phyloP scores from a whole-genome alignment of 2,888 invertebrate genomes.

The Penaeus monodon region DNA sequence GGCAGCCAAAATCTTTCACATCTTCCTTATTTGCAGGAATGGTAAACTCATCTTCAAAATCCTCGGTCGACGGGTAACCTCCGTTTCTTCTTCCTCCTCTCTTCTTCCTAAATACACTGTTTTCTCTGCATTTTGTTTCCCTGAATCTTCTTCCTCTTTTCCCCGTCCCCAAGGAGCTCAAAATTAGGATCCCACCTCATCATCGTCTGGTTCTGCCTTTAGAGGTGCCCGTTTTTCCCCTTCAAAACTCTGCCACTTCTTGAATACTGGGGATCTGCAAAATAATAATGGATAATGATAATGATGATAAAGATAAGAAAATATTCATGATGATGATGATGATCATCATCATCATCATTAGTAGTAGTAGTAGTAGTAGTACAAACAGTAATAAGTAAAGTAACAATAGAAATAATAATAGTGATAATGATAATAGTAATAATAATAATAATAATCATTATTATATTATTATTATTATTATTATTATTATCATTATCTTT shows the following conservation, averaged over 20 bases:
- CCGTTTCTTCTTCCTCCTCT: conserved; percentile 39
- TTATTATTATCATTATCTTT: too few species aligned
- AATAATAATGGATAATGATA: too few species aligned
- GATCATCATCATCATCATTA: too few species aligned
- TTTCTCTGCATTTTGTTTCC: conserved; percentile 1
- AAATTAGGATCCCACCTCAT: conserved; percentile 14
- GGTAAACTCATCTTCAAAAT: conserved; percentile 42
- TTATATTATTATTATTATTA: too few species aligned
- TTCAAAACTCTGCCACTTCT: conserved; percentile 41
- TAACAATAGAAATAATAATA: too few species aligned
- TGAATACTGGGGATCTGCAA: conserved; percentile 42
- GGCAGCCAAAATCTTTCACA: background rate
- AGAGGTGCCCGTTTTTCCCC: conserved; percentile 26
- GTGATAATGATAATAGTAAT: too few species aligned
- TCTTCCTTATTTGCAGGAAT: background rate
- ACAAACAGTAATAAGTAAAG: too few species aligned
- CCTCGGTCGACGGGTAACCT: conserved; percentile 31
- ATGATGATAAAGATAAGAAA: too few species aligned
- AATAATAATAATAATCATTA: too few species aligned
- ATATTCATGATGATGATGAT: too few species aligned
- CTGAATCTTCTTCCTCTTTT: background rate
- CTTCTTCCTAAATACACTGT: conserved; percentile 17
- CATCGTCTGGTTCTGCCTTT: background rate
- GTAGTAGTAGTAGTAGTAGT: too few species aligned
- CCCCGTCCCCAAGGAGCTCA: background rate